Evolutionary conservation across 2,888 invertebrate species (phyloP), one percentile per base, ranked within the genome.

Genomic region (Ectropis crepuscularia): DNA sequence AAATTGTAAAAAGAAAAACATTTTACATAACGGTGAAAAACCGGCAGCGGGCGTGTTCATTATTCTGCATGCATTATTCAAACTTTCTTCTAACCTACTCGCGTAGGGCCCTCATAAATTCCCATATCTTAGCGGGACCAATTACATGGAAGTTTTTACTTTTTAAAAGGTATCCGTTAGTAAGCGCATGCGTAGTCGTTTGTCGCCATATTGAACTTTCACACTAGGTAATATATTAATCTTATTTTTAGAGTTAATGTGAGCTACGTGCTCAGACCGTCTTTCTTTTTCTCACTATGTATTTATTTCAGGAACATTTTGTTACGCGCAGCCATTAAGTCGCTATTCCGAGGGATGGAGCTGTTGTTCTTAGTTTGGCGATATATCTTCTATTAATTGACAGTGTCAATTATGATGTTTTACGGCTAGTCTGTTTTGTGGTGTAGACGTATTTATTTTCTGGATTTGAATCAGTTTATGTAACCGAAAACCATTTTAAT

Each of bases 231-330:
- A 79, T 81, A 83, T 81, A 90, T 89, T 88, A 87, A 87, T 89
- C 87, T 89, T 88, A 91, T 90, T 90, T 90, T 90, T 84, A 83
- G 79, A 84, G 78, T 81, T 87, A 89, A 88, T 84, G 86, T 79
- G 76, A 73, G 74, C 80, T 84, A 85, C 86, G 87, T 82, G 83
- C 85, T 79, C 80, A 74, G 80, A 81, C 83, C 82, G 78, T 86
- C 80, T 85, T 82, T 81, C 74, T 85, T 88, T 87, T 88, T 85
- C 80, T 77, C 78, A 72, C 81, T 80, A 65, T 48, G 53, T 61
- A 85, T 85, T 85, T 89, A 87, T 89, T 89, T 85, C 83, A 80
- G 89, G 84, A 83, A 82, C 87, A 83, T 82, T 85, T 83, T 84
- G 86, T 86, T 82, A 87, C 83, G 82, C 84, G 82, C 81, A 81